Evolutionary conservation across 2,888 invertebrate genomes (phyloP), one percentile per base, ranked within the genome.

Genomic region (Cephus sareptanus): DNA sequence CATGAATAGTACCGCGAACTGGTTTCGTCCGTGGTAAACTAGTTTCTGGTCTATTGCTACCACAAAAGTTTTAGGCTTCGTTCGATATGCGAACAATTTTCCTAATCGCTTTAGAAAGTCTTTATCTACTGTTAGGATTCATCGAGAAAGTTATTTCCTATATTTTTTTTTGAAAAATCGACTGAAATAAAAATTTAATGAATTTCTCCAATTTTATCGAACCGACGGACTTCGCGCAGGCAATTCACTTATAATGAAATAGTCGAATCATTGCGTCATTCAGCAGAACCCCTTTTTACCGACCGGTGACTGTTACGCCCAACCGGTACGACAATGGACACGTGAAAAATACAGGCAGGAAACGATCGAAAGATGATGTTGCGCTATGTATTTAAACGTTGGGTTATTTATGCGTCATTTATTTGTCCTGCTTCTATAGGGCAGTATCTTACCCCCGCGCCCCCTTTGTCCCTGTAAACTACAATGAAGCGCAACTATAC

Each of bases 1-100:
- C 76, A 81, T 85, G 85, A 87, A 86, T 85, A 79, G 83, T 6
- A 71, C 3, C 31, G 31, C 71, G 71, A 71, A 71, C 34, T 33
- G 34, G 83, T 81, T 84, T 84, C 23, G 2, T 30, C 23, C 56
- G 56, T 56, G 56, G 56, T 56, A 9, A 56, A 56, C 56, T 56
- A 56, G 56, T 56, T 56, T 56, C 56, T 15, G 15, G 23, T 56
- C 56, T 56, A 23, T 56, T 9, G 9, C 56, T 23, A 56, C 56
- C 9, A 56, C 23, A 56, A 9, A 23, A 56, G 56, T 1, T 23
- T 56, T 6, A 1, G 40, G 6, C 15, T 15, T 56, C 23, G 56
- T 56, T 56, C 9, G 1, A 23, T 56, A 9, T 23, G 9, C 56
- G 56, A 56, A 9, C 23, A 23, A 2, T 2, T 23, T 56, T 23